Evolutionary conservation across 2,797 vertebrate genomes (phyloP).

Genomic region (Pangasius krempfi): DNA sequence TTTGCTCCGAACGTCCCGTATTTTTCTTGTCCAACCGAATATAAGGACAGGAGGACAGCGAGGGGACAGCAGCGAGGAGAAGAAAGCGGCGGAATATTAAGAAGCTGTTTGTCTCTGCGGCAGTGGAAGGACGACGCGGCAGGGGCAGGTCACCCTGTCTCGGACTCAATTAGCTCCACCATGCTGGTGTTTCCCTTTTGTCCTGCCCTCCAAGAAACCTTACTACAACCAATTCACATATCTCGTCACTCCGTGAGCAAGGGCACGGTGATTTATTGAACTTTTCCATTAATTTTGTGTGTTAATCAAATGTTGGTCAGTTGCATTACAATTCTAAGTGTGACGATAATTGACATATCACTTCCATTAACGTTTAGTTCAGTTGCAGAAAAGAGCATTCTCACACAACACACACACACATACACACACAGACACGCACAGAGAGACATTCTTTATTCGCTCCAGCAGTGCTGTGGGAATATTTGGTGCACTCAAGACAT

Average conservation of each 20-base stretch:
- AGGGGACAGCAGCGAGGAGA: constrained; percentile 61
- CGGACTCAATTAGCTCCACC: constrained; percentile 37
- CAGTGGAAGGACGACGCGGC: constrained; percentile 48
- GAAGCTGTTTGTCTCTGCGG: constrained; percentile 59
- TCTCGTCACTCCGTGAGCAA: not conserved
- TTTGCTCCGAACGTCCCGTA: constrained; percentile 42
- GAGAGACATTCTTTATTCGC: constrained; percentile 29
- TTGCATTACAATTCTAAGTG: not conserved
- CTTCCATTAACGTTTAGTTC: not conserved
- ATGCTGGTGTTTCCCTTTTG: constrained; percentile 29
- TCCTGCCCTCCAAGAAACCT: constrained; percentile 9
- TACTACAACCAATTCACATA: not conserved
- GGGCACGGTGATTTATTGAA: constrained; percentile 9
- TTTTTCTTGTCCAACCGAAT: constrained; percentile 30
- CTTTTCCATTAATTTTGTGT: constrained; percentile 8
- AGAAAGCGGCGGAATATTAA: constrained; percentile 77
- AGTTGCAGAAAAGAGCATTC: not conserved
- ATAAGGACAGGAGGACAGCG: constrained; percentile 55
- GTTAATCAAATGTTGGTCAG: constrained; percentile 5
- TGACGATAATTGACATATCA: not conserved
- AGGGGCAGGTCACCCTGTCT: constrained; percentile 53
- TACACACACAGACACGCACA: constrained; percentile 35
- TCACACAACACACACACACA: not conserved
- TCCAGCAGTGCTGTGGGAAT: constrained; percentile 52
- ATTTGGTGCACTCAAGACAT: constrained; percentile 54